Evolutionary conservation across 2,888 invertebrate genomes (phyloP).

Genomic region (Synergus itoensis): DNA sequence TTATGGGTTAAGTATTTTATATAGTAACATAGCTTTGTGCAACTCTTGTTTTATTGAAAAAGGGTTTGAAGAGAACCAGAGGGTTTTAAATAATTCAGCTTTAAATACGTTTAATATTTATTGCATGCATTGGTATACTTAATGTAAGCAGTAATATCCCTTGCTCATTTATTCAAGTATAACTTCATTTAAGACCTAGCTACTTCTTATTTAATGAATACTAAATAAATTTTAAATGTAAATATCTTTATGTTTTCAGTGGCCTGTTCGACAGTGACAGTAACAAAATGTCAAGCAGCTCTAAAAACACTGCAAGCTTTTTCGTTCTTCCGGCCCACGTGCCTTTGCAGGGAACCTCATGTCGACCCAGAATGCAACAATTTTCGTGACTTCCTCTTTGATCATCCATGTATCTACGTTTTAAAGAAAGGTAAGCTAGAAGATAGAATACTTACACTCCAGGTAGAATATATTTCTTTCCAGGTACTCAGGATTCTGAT

Average conservation of each 20-base stretch:
- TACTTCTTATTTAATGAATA: background rate
- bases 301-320: slow-evolving; percentile 93
- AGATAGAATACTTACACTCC: background rate
- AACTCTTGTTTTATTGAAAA: background rate
- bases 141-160: too few species aligned
- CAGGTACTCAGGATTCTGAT: background rate
- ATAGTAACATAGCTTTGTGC: too few species aligned
- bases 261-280: slow-evolving; percentile 95
- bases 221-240: background rate
- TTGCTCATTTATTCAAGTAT: too few species aligned
- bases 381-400: slow-evolving; percentile 95
- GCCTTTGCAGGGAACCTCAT: slow-evolving; percentile 93
- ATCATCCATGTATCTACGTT: slow-evolving; percentile 95
- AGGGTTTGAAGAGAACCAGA: background rate
- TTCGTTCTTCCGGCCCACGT: slow-evolving; percentile 95
- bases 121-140: background rate
- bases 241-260: slow-evolving; percentile 82
- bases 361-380: slow-evolving; percentile 95
- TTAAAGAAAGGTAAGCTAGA: slow-evolving; percentile 88
- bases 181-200: too few species aligned
- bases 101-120: background rate
- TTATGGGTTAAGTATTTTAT: background rate
- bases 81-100: background rate
- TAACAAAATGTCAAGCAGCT: slow-evolving; percentile 95
- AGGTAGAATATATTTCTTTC: background rate